These are phyloP conservation scores for Callosobruchus maculatus DNA, from an alignment of 2,888 invertebrate genomes.

Conservation along the genomic window DNA sequence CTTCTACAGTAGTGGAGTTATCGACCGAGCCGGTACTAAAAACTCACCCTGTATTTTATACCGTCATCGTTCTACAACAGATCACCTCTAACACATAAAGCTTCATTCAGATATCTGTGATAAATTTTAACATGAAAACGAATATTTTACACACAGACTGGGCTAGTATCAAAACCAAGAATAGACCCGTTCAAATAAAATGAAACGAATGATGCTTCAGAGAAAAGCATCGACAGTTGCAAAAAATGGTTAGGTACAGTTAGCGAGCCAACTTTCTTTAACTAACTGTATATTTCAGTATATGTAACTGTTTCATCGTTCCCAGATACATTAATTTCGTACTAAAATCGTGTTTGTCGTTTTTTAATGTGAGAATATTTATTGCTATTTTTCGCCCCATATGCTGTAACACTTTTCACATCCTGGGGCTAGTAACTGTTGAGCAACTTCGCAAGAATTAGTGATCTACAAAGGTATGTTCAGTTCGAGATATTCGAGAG, in stretches of 20 bases:
- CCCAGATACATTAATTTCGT: neutral
- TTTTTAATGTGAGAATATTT: neutral
- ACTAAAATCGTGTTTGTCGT: neutral
- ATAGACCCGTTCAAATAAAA: too few relatives aligned
- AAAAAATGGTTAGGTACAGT: neutral
- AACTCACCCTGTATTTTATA: too few relatives aligned
- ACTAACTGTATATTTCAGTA: neutral
- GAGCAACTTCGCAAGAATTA: neutral
- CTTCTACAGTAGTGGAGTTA: too few relatives aligned
- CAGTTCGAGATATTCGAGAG: neutral
- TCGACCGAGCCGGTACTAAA: too few relatives aligned
- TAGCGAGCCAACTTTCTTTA: neutral
- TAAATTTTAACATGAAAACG: too few relatives aligned
- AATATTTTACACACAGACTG: too few relatives aligned
- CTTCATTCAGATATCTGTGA: too few relatives aligned
- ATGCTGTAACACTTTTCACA: neutral
- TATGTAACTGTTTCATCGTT: neutral
- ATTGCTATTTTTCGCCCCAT: neutral
- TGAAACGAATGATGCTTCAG: neutral
- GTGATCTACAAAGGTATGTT: neutral
- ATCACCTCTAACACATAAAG: too few relatives aligned
- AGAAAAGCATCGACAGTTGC: neutral
- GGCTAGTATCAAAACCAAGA: too few relatives aligned
- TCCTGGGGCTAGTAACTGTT: neutral
- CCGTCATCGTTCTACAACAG: too few relatives aligned